These are phyloP conservation scores for Cylas formicarius DNA, from an alignment of 1,140 invertebrate species.

Conservation along the genomic window DNA sequence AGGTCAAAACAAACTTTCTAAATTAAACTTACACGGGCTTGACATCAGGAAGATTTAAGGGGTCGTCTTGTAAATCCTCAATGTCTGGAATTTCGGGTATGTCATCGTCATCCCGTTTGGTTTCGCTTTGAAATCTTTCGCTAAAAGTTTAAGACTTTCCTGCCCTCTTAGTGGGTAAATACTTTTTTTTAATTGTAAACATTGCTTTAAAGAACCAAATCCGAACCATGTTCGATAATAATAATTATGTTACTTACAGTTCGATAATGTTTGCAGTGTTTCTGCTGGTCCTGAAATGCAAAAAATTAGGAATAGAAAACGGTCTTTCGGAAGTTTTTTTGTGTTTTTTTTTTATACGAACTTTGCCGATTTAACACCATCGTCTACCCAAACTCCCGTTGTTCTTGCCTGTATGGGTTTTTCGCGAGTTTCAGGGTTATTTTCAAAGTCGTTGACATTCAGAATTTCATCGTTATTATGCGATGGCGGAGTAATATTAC, in stretches of 20 bases:
- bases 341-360: slow-evolving; percentile 8
- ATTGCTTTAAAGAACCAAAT: slow-evolving; percentile 3
- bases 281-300: slow-evolving; percentile 23
- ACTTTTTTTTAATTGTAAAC: background rate
- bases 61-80: slow-evolving; percentile 38
- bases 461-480: slow-evolving; percentile 12
- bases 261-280: slow-evolving; percentile 33
- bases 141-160: slow-evolving; percentile 18
- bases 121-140: slow-evolving; percentile 34
- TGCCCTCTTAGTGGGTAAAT: background rate
- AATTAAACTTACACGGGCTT: slow-evolving; percentile 28
- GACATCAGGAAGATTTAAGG: slow-evolving; percentile 30
- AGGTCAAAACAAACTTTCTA: background rate
- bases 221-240: background rate
- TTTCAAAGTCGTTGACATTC: slow-evolving; percentile 8
- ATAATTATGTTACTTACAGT: slow-evolving; percentile 25
- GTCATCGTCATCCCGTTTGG: slow-evolving; percentile 31
- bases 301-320: slow-evolving; percentile 3
- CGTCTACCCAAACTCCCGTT: slow-evolving; percentile 37
- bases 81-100: slow-evolving; percentile 41
- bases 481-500: slow-evolving; percentile 17
- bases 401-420: slow-evolving; percentile 27
- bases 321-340: background rate
- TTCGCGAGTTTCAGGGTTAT: too few species aligned
- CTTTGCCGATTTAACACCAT: slow-evolving; percentile 36